Conservation (phyloP, 2,888 invertebrate species). For the Lasioglossum oenotherae region DNA sequence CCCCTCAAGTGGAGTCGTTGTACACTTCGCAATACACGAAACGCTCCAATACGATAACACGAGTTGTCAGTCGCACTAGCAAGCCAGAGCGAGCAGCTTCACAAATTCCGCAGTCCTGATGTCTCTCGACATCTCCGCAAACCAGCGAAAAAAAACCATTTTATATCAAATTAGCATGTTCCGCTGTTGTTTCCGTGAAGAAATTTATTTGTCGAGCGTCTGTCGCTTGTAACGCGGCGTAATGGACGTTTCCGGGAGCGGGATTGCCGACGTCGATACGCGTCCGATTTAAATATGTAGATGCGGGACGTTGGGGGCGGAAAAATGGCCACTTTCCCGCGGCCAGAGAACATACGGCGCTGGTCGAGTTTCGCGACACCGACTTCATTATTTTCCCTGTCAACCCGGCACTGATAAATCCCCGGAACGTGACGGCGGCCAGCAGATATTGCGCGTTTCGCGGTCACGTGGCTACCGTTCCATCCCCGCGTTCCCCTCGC, state of each 20-base stretch:
- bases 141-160: background rate
- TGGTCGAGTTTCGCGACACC: conserved; percentile 26
- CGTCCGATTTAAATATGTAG: conserved; percentile 43
- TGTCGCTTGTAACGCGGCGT: conserved; percentile 21
- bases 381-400: conserved; percentile 62
- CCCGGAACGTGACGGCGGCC: conserved; percentile 41
- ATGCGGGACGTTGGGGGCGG: background rate
- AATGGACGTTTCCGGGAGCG: conserved; percentile 30
- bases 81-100: background rate
- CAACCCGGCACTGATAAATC: conserved; percentile 51
- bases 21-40: background rate
- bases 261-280: conserved; percentile 33
- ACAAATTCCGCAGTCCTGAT: background rate
- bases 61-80: background rate
- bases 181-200: background rate
- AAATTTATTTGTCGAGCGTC: conserved; percentile 34
- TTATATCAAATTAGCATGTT: background rate
- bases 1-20: background rate
- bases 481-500: background rate
- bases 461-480: conserved; percentile 32
- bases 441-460: conserved; percentile 58
- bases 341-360: conserved; percentile 32
- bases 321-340: conserved; percentile 30
- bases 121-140: background rate
- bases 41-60: background rate